A percentile compares a stretch with the other conserved stretches of the same genome.
Conservation (phyloP, 2,888 invertebrate genomes). For the Rhabditoides inermis region DNA sequence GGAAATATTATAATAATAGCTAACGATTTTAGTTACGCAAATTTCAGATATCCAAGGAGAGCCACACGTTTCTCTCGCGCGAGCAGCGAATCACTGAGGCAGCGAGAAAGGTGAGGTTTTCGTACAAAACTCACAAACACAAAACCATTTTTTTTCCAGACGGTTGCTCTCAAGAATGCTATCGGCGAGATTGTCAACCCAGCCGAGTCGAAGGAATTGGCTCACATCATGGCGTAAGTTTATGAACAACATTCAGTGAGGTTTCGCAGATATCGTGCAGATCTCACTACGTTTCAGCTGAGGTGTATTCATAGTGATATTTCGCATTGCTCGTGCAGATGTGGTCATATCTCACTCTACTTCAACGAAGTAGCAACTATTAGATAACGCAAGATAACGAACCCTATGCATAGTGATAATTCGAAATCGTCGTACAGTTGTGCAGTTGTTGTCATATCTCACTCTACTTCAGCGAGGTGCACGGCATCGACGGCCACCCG, state of each 20-base stretch:
- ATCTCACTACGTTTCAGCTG: not conserved
- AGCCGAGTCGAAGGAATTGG: not conserved
- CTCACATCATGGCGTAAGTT: conserved; percentile 15
- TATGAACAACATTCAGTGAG: conserved; percentile 26
- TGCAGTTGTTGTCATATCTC: no score
- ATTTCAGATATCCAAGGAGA: no score
- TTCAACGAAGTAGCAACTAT: no score
- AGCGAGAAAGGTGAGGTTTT: conserved; percentile 51
- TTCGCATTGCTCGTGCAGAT: not conserved
- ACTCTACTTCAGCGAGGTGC: conserved; percentile 29
- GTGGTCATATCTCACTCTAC: no score
- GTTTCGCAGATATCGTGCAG: not conserved
- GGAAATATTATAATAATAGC: no score
- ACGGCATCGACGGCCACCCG: conserved; percentile 31
- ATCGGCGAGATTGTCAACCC: no score
- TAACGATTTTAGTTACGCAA: no score
- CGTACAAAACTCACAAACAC: not conserved
- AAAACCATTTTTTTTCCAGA: not conserved
- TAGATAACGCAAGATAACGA: no score
- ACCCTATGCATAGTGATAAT: no score
- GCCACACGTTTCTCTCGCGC: conserved; percentile 46
- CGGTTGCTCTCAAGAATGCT: no score
- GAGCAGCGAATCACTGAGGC: conserved; percentile 52
- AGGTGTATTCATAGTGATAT: not conserved
- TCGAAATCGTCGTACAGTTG: no score